phyloP scores from a whole-genome alignment of 2,888 invertebrate species.

The Drosophila mimica region DNA sequence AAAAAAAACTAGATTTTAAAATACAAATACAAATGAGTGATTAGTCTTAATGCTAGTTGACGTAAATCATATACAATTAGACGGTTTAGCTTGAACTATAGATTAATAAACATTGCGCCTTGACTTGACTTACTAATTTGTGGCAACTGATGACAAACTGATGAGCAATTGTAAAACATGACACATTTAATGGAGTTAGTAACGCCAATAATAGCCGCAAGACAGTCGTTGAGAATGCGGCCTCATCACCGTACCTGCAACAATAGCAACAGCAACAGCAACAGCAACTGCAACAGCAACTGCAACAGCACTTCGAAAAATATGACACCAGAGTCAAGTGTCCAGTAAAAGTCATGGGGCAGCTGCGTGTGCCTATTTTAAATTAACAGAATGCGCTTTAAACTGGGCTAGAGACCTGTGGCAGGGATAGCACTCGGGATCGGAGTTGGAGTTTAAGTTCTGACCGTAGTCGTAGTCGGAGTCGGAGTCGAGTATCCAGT shows the following conservation, averaged over 20 bases:
- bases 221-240: conserved; percentile 41
- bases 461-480: conserved; percentile 5
- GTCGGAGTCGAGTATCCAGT: background rate
- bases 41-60: background rate
- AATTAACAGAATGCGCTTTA: conserved; percentile 41
- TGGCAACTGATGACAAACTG: conserved; percentile 11
- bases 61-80: background rate
- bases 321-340: conserved; percentile 16
- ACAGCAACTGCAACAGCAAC: background rate
- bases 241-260: conserved; percentile 11
- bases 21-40: background rate
- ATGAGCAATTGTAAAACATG: conserved; percentile 39
- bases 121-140: background rate
- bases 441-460: conserved; percentile 1
- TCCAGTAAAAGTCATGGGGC: conserved; percentile 32
- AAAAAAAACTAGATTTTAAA: background rate
- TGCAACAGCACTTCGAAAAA: background rate
- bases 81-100: background rate
- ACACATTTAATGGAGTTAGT: conserved; percentile 72
- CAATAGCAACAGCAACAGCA: background rate
- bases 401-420: conserved; percentile 23
- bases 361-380: conserved; percentile 51
- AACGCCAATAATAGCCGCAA: conserved; percentile 47
- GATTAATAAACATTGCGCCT: background rate
- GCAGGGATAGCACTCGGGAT: background rate